Base-by-base conservation (phyloP, 1,140 invertebrate genomes). In the Caenorhabditis briggsae region DNA sequence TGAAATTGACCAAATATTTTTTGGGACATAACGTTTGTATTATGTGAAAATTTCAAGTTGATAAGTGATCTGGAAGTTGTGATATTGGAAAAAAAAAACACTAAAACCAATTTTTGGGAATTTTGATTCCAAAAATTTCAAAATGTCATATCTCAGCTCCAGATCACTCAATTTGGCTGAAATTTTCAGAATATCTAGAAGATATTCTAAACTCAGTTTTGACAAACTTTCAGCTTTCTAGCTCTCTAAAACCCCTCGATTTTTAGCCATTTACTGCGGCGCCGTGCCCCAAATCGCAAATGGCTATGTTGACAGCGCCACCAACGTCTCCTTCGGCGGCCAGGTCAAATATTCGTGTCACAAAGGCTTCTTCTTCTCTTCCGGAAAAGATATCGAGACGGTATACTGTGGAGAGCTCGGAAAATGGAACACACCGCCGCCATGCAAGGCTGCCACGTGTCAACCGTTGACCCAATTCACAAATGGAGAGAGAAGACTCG, bases 211-310 rank as follows among this genome's bases (percentile, higher is more conserved):
- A 33, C 33, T 33, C 33, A 1, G 33, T 33, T 33, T 33, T 33
- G 33, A 33, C 33, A 33, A 33, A 33, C 1, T 33, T 33, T 33
- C 33, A 33, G 33, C 33, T 33, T 33, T 33, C 33, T 33, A 33
- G 33, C 33, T 3, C 33, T 33, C 33, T 33, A 33, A 33, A 33
- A 33, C 1, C 33, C 3, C 43, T n/a, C 3, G 1, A n/a, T 11
- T 61, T 91, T 90, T 85, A 96, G 96, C 97, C 94, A 96, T 97
- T 20, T 98, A 98, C 92, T 98, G 97, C 93, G 96, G 96, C 82
- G 96, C 97, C 50, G 97, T 98, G 41, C 97, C 97, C 84, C 97
- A 98, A 94, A 98, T 98, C 85, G 96, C 97, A 90, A 98, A 98
- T 92, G 97, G 97, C 65, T 98, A 97, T 92, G 97, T 97, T 0